Conservation (phyloP, 2,888 invertebrate genomes). For the Eilema caniola region DNA sequence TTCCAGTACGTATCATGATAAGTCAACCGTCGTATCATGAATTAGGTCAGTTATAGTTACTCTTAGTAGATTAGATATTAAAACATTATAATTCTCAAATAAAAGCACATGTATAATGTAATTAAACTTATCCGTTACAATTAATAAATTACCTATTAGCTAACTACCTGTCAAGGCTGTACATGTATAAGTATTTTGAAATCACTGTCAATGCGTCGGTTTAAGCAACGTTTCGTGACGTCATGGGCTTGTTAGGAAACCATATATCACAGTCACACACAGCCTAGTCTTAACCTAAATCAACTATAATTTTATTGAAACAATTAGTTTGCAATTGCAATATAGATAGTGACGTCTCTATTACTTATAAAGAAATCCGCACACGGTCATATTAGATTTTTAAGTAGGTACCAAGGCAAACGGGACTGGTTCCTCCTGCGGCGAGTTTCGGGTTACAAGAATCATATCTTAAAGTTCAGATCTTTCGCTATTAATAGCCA, state of each 20-base stretch:
- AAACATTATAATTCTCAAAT: not conserved
- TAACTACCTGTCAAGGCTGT: not conserved
- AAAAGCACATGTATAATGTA: not conserved
- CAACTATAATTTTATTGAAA: not conserved
- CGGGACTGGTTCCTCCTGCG: not conserved
- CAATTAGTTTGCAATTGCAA: not conserved
- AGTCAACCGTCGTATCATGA: no score
- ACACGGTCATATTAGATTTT: not conserved
- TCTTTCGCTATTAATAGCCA: conserved; percentile 5
- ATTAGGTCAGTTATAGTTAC: no score
- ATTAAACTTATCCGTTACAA: not conserved
- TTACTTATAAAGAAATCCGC: not conserved
- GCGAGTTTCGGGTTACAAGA: not conserved
- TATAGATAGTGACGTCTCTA: not conserved
- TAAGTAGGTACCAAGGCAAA: not conserved
- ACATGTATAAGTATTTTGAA: not conserved
- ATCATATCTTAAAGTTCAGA: conserved; percentile 1
- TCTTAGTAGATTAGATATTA: no score
- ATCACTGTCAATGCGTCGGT: not conserved
- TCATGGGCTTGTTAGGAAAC: not conserved
- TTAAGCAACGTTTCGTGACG: not conserved
- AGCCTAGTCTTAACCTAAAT: not conserved
- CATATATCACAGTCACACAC: not conserved
- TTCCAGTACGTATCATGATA: no score
- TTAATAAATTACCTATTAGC: not conserved